Base-by-base conservation (phyloP, 1,140 invertebrate species). In the Mycetomoellerius zeteki region DNA sequence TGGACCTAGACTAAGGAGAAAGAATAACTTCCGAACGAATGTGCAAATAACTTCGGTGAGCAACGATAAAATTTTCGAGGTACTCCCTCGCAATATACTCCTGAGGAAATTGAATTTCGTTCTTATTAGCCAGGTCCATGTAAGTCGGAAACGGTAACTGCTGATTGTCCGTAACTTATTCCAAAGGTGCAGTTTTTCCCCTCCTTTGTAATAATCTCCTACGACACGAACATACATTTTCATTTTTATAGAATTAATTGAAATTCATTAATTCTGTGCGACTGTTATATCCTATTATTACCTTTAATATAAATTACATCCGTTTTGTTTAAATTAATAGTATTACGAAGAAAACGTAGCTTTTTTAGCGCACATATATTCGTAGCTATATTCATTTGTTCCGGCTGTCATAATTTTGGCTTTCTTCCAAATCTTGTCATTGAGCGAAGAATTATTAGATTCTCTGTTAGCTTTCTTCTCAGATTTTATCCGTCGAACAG, bases 71-170 rank as follows among this genome's bases (percentile, higher is more conserved):
- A 73, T 50, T 75, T 75, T 84, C 19, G 27, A 73, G 12, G 37
- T 37, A 75, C 50, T 50, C 30, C 27, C 30, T n/a, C 30, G 47
- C 33, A 54, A 86, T 82, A 62, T 37, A 12, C 30, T 62, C 24
- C 16, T 43, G 52, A 54, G 76, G 65, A 86, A 86, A 86, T 86
- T 71, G 85, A 69, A 86, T 86, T 82, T 47, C 77, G 37, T 12
- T 6, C 54, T 24, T 60, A 73, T 82, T 82, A 82, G 33, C 37
- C 27, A 24, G 37, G 19, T 24, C n/a, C 43, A 50, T 62, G 56
- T 60, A 60, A 75, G 37, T 21, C 24, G 69, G 37, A 62, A 73
- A 84, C 30, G 58, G 24, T 47, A 73, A 84, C 67, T 73, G 54
- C n/a, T 84, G 69, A 72, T 73, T 84, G 56, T 37, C 10, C 24